phyloP scores from a whole-genome alignment of 92 coral and sea anemone species.

The Paramuricea clavata region DNA sequence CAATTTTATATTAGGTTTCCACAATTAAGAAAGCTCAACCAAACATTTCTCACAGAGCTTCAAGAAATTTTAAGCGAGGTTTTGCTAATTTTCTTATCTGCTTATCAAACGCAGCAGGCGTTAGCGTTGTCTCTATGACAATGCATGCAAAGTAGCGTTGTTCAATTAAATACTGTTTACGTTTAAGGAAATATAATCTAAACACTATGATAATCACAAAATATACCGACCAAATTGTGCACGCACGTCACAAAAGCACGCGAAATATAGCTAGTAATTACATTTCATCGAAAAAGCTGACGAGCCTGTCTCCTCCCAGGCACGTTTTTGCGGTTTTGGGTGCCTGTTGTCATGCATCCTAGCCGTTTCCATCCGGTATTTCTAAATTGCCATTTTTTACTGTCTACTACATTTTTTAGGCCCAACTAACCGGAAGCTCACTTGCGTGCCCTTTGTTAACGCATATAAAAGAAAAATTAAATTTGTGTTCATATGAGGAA shows the following conservation, averaged over 20 bases:
- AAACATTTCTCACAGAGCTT: neutral
- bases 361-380: too few species aligned
- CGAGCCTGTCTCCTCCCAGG: too few species aligned
- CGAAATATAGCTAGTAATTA: neutral
- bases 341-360: too few species aligned
- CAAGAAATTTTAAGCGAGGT: neutral
- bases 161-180: constrained; percentile 16
- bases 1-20: neutral
- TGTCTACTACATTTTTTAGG: too few species aligned
- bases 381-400: too few species aligned
- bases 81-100: neutral
- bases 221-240: neutral
- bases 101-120: neutral
- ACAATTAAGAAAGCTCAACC: neutral
- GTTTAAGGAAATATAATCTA: neutral
- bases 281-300: neutral
- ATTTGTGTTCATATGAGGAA: too few species aligned
- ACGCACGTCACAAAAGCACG: neutral
- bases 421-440: too few species aligned
- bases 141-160: constrained; percentile 25
- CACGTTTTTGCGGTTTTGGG: too few species aligned
- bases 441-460: too few species aligned
- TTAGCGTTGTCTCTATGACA: constrained; percentile 31
- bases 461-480: too few species aligned
- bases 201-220: neutral